Conservation (phyloP, 2,888 invertebrate genomes). For the Eilema griseolum region DNA sequence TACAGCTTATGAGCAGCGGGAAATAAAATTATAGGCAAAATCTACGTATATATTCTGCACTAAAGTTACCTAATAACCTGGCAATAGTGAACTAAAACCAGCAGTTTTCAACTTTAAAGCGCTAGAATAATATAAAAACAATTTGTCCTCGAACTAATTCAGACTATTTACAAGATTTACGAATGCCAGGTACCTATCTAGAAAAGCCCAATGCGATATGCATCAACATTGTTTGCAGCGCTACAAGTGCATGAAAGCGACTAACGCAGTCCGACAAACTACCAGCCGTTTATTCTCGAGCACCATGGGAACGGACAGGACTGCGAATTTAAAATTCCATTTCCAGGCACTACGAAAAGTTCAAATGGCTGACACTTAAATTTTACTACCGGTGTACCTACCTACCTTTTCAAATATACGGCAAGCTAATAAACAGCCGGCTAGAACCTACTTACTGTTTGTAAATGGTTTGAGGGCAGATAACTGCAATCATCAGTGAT, state of each 20-base stretch:
- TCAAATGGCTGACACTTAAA: constrained; percentile 66
- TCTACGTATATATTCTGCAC: no score
- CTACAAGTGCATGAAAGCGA: constrained; percentile 49
- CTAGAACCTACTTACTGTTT: neutral
- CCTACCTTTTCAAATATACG: constrained; percentile 27
- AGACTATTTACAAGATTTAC: constrained; percentile 45
- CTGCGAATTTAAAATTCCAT: constrained; percentile 81
- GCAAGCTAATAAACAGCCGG: neutral
- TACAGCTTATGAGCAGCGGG: no score
- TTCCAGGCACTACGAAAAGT: constrained; percentile 68
- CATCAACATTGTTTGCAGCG: constrained; percentile 42
- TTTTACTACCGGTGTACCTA: constrained; percentile 17
- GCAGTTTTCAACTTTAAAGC: no score
- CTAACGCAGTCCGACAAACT: constrained; percentile 55
- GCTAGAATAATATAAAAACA: constrained; percentile 9
- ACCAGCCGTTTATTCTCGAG: constrained; percentile 61
- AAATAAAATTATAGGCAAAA: no score
- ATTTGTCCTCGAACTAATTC: constrained; percentile 19
- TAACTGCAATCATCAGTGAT: no score
- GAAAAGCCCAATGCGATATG: constrained; percentile 34
- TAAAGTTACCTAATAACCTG: no score
- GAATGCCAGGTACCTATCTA: constrained; percentile 35
- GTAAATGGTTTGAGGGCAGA: neutral
- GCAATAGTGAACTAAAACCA: no score
- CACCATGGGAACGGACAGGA: constrained; percentile 57